Base-by-base conservation (phyloP, 2,888 invertebrate species). In the Phymatocera aterrima region DNA sequence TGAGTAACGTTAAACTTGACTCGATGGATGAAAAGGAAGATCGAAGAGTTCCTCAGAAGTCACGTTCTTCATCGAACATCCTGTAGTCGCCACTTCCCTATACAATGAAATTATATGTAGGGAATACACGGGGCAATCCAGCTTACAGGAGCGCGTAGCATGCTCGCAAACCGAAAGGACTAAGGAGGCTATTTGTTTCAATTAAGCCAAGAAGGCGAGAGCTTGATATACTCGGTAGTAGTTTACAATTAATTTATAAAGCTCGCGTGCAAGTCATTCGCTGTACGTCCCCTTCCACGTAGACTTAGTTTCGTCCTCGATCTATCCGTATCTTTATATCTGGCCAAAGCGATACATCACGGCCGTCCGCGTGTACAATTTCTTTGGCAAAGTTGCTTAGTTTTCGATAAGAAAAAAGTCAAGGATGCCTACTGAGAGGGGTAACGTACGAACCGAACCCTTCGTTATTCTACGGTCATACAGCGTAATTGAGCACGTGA, bases 141-240 rank as follows among this genome's bases (percentile, higher is more conserved):
- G 18, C 61, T 64, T 37, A 37, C 18, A 18, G 34, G 8, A 37
- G 10, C 6, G 18, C 21, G 24, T 64, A 37, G 34, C n/a, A 34
- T 10, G 34, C 72, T 34, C 48, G 10, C 51, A 34, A 18, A 51
- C 8, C 21, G 8, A 31, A 51, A 31, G 48, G n/a, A 34, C 24
- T 31, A 48, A 48, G 18, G 48, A 68, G 72, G 34, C 48, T 34
- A 34, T 31, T 18, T 51, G n/a, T 72, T 72, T 51, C 51, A 72
- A 72, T 72, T 72, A 72, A 46, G 68, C 24, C 68, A n/a, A 24
- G 51, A 18, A 72, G 31, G 51, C 72, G 48, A 18, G 51, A n/a
- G 51, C 34, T 51, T 43, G 28, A 28, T n/a, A 37, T 24, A 40
- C 43, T 28, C 28, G 43, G 15, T 28, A 8, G 51, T 72, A 18